Base-by-base conservation (phyloP, 2,113 vertebrate species). In the Tyrannus savana region DNA sequence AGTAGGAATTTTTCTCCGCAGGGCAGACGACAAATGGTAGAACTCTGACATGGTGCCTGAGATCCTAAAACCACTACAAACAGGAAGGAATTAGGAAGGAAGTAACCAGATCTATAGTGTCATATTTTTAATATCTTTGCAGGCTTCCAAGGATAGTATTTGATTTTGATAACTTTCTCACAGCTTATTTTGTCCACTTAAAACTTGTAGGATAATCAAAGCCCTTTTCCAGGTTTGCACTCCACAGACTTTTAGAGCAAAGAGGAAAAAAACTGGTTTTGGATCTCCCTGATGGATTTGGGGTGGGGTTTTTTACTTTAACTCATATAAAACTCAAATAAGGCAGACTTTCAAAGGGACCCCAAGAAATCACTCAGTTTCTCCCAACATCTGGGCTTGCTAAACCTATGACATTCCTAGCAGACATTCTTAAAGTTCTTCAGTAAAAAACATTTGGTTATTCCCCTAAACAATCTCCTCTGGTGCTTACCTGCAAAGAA, bases 211-310 rank as follows among this genome's bases (percentile, higher is more conserved):
- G 16, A 49, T 24, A 84, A 59, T 6, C 21, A 33, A 15, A 59
- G 5, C 6, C 12, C 24, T 85, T 62, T 60, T 64, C 21, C 58
- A 66, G 4, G 2, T 73, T 86, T 90, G 7, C 4, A 18, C 6
- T 73, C 24, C 52, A 44, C 6, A 60, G n/a, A 46, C 3, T 62
- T 90, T 31, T 11, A 50, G 55, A 55, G 5, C 6, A 31, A 74
- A 66, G 8, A 44, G 9, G 14, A 22, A 49, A 56, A 56, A 56
- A 42, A 22, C 1, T 0, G 24, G 7, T 1, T 0, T 64, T 56
- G 7, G 17, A 19, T 39, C 13, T 53, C 55, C 24, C 4, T 47
- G 25, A 33, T 7, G 23, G 19, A 55, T 62, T 50, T 60, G 9
- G 22, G 1, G 7, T 15, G 11, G 27, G 5, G 24, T n/a, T 35